Evolutionary conservation across 1,140 invertebrate genomes (phyloP).

Genomic region (Heliconius himera): DNA sequence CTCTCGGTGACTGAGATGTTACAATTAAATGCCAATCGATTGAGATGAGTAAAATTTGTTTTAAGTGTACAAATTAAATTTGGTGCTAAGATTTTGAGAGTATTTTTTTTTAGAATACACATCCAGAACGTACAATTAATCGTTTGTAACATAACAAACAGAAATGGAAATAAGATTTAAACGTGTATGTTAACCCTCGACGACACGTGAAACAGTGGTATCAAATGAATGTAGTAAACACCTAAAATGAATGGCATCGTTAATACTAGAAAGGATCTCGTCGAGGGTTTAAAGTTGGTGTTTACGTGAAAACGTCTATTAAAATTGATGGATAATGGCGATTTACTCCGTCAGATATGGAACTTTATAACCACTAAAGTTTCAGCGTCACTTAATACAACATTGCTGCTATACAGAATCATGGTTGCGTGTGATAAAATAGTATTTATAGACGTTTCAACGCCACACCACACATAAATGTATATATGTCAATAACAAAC

Average conservation of each 20-base stretch:
- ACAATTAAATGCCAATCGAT: conserved; percentile 30
- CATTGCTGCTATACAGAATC: neutral
- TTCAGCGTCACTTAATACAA: neutral
- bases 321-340: neutral
- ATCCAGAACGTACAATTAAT: conserved; percentile 26
- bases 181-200: conserved; percentile 33
- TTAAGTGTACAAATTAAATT: conserved; percentile 27
- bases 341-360: neutral
- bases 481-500: conserved; percentile 28
- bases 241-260: conserved; percentile 9
- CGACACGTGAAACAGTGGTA: neutral
- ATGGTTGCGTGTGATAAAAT: neutral
- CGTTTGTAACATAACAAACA: conserved; percentile 22
- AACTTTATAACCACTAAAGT: neutral
- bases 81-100: conserved; percentile 27
- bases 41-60: conserved; percentile 17
- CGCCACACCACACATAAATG: conserved; percentile 9
- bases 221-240: neutral
- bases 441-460: conserved; percentile 36
- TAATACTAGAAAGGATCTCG: conserved; percentile 15
- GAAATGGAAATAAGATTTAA: conserved; percentile 23
- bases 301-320: conserved; percentile 28
- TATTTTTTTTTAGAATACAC: conserved; percentile 26
- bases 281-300: conserved; percentile 29
- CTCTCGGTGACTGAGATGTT: conserved; percentile 13